Conservation (phyloP, 2,113 vertebrate genomes). For the Macrotis lagotis region DNA sequence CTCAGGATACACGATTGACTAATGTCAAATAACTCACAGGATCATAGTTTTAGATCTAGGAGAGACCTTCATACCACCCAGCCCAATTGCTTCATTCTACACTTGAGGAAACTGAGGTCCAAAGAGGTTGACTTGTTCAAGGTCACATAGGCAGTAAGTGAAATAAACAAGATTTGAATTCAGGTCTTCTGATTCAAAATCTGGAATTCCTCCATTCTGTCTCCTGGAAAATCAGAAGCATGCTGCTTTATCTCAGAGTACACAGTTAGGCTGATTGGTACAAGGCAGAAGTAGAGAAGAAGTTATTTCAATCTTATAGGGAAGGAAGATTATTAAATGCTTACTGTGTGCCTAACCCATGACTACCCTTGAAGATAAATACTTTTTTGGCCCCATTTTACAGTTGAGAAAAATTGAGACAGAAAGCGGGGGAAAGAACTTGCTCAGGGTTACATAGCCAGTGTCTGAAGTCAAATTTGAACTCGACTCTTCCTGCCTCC, state of each 20-base stretch:
- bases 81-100: not conserved
- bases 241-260: no score
- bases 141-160: not conserved
- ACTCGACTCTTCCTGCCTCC: not conserved
- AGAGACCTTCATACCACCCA: not conserved
- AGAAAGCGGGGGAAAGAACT: not conserved
- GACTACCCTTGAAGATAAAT: not conserved
- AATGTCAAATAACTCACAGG: no score
- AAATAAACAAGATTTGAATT: not conserved
- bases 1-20: no score
- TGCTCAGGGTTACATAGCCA: not conserved
- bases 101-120: not conserved
- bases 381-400: not conserved
- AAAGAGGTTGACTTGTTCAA: not conserved
- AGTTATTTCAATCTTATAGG: no score
- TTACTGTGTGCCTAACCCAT: not conserved
- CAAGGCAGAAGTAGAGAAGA: no score
- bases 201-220: not conserved
- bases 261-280: no score
- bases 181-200: slow-evolving; percentile 12
- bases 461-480: not conserved
- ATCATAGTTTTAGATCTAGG: no score
- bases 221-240: no score
- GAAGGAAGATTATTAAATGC: not conserved
- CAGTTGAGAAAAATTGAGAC: not conserved